phyloP scores from a whole-genome alignment of 2,888 invertebrate species.

The Caenorhabditis macrosperma region DNA sequence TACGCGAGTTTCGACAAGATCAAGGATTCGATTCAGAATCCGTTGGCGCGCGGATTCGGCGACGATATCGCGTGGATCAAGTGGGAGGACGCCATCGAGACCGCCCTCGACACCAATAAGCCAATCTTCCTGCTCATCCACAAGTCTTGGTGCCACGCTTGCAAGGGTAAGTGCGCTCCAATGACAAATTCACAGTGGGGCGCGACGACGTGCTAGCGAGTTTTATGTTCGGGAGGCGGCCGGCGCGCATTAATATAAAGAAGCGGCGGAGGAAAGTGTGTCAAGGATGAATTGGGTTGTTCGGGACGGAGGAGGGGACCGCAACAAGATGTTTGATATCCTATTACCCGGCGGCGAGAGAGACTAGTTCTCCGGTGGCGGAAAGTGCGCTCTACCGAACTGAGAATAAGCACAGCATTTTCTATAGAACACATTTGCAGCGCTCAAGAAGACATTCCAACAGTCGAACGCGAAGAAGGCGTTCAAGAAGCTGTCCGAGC shows the following conservation, averaged over 20 bases:
- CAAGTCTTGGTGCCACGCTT: conserved; percentile 82
- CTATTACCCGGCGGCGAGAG: background rate
- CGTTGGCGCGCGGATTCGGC: conserved; percentile 78
- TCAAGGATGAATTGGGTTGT: conserved; percentile 14
- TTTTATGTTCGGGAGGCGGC: background rate
- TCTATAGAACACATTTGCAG: no score
- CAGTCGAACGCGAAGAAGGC: conserved; percentile 80
- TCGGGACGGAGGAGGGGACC: no score
- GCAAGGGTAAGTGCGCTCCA: conserved; percentile 78
- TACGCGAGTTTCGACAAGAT: conserved; percentile 69
- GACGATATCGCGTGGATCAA: conserved; percentile 79
- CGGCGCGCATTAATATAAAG: background rate
- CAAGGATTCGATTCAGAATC: conserved; percentile 76
- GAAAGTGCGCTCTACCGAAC: background rate
- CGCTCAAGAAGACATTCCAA: conserved; percentile 79
- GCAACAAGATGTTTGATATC: no score
- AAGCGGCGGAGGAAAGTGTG: background rate
- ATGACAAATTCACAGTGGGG: no score
- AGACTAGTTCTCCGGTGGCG: background rate
- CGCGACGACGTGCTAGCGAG: no score
- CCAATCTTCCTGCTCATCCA: conserved; percentile 82
- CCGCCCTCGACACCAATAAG: conserved; percentile 79
- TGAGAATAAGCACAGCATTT: no score
- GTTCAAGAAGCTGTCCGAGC: conserved; percentile 77
- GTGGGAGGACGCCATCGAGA: conserved; percentile 80